Percentiles rank a stretch among this genome's conserved stretches.
These are phyloP conservation scores for Bursaphelenchus mucronatus DNA, from an alignment of 1,140 invertebrate species.

Conservation along the genomic window DNA sequence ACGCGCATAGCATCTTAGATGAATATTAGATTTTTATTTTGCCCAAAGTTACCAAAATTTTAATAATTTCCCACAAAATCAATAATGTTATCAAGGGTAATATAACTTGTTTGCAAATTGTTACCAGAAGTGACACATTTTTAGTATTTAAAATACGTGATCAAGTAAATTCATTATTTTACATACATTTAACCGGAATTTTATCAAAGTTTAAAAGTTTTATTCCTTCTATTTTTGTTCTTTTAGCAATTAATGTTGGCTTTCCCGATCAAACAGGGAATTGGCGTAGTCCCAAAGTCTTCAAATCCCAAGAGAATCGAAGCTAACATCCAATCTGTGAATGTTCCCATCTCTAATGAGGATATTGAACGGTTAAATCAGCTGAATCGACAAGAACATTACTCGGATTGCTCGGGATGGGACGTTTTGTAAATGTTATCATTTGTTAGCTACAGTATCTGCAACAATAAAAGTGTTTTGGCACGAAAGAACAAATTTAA, in stretches of 20 bases:
- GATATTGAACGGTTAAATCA: constrained; percentile 30
- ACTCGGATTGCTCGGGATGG: constrained; percentile 44
- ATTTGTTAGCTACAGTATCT: no score
- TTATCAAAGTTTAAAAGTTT: no score
- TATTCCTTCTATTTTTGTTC: neutral
- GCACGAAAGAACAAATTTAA: no score
- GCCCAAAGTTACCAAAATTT: no score
- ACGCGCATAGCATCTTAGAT: no score
- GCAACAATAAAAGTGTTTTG: no score
- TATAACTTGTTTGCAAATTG: no score
- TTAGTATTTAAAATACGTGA: no score
- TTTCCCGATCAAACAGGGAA: constrained; percentile 46
- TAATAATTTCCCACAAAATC: neutral
- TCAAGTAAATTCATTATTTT: no score
- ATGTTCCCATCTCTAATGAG: constrained; percentile 23
- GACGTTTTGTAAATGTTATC: constrained; percentile 26
- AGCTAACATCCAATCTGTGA: constrained; percentile 41
- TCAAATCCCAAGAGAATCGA: constrained; percentile 41
- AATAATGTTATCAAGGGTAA: constrained; percentile 13
- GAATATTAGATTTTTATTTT: no score
- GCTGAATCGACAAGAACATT: constrained; percentile 29
- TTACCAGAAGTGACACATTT: no score
- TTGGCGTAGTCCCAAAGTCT: constrained; percentile 58
- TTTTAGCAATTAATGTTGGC: constrained; percentile 45
- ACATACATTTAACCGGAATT: no score